Base-by-base conservation (phyloP, 2,888 invertebrate genomes). In the Agrochola macilenta region DNA sequence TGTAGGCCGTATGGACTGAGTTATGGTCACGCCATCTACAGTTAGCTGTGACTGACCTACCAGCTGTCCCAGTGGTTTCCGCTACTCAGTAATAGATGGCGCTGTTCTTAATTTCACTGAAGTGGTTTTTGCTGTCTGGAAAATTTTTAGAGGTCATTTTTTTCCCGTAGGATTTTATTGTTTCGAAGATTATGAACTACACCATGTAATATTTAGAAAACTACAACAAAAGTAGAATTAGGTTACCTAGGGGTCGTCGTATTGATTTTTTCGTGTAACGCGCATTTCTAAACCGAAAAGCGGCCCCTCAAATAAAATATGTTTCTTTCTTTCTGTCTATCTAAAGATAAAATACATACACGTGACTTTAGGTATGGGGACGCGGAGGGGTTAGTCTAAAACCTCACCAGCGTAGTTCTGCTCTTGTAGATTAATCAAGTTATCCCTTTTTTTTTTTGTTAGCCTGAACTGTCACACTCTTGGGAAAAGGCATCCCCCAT, bases 41-140 rank as follows among this genome's bases (percentile, higher is more conserved):
- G 9, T 43, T 11, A 43, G 43, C 11, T 43, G 9, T 43, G 11
- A 43, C 43, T 43, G 43, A 43, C 43, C 43, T 57, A 2, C 4
- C 0, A 64, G 1, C 7, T 60, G 17, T 49, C 11, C 3, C 1
- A 9, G 20, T 23, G 11, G 23, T 20, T 66, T 79, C 20, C n/a
- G 9, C 17, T 46, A 46, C 5, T 52, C 7, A 23, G 12, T 35
- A 46, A 60, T 65, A 78, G 78, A 79, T 78, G 79, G 71, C 71
- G 52, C 26, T 79, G 20, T 17, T 17, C 61, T 26, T 35, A 54
- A 23, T 54, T 49, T 23, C 1, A 35, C 3, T 30, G 54, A 65
- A 60, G 52, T 54, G 7, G 0, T 11, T 43, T 5, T 35, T 68
- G 7, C 5, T 26, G 2, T 11, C 5, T 12, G 23, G 11, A 57